Base-by-base conservation (phyloP, 2,888 invertebrate genomes). In the Cabera pusaria region DNA sequence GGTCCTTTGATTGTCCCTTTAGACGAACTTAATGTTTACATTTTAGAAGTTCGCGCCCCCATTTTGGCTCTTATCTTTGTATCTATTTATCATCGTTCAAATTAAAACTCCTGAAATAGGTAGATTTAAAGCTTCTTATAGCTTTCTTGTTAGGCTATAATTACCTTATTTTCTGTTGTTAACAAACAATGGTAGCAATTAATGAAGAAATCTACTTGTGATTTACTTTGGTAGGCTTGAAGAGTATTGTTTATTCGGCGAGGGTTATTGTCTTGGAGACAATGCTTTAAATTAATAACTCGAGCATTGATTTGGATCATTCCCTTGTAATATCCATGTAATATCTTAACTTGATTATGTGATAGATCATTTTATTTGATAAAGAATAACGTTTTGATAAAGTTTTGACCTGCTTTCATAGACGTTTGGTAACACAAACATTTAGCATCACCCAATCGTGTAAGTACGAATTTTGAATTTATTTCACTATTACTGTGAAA, bases 21-120 rank as follows among this genome's bases (percentile, higher is more conserved):
- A 59, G 64, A 70, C 57, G 49, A 72, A 73, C 64, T 74, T 64
- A 72, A 70, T 69, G 67, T 73, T 72, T 72, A 65, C 63, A 65
- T 67, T 72, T 51, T 52, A 57, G 57, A n/a, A 67, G 60, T 64
- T 68, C 42, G 56, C 59, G 56, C 63, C 67, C 72, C 58, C 62
- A 65, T 70, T 59, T n/a, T 46, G 40, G 54, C 47, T 52, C 41
- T 54, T 58, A 57, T 50, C 44, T 52, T 35, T 53, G 48, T 51
- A 40, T 44, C 45, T 54, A 52, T 55, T 55, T 56, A 52, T 61
- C 49, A 56, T 59, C 50, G 56, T 44, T 55, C 47, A 55, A 64
- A 63, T 63, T 58, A 61, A 67, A 63, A 52, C 49, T 57, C 56
- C 32, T 37, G 38, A 48, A 46, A 47, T 45, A 36, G 41, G 50